Percentiles rank a stretch among this genome's conserved stretches.
Evolutionary conservation across 1,140 invertebrate genomes (phyloP).

Genomic region (Apis florea): DNA sequence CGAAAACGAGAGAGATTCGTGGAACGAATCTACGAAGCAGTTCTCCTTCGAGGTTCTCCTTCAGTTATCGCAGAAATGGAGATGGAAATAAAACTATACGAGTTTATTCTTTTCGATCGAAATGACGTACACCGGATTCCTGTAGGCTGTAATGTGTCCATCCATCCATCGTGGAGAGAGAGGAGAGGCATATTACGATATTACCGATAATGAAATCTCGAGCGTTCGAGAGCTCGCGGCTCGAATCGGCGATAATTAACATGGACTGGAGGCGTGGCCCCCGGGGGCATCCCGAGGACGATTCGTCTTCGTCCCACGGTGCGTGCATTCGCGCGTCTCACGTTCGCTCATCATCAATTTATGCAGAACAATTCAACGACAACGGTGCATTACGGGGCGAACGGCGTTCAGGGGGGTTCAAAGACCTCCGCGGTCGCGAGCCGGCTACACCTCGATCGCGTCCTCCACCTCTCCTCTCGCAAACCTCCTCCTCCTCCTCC

Average conservation of each 20-base stretch:
- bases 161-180: too few relatives aligned
- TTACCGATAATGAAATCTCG: neutral
- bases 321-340: slow-evolving; percentile 66
- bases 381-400: slow-evolving; percentile 76
- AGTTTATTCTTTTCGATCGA: too few relatives aligned
- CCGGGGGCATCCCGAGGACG: slow-evolving; percentile 60
- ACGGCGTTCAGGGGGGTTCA: slow-evolving; percentile 72
- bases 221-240: slow-evolving; percentile 10
- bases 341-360: slow-evolving; percentile 79
- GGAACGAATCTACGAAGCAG: too few relatives aligned
- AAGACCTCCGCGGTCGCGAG: slow-evolving; percentile 68
- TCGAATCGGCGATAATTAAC: slow-evolving; percentile 66
- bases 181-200: too few relatives aligned
- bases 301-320: slow-evolving; percentile 76
- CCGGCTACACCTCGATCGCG: slow-evolving; percentile 65
- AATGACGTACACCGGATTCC: too few relatives aligned
- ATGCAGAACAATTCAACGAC: slow-evolving; percentile 80
- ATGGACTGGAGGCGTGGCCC: slow-evolving; percentile 62
- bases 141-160: too few relatives aligned
- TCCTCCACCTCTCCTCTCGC: slow-evolving; percentile 59
- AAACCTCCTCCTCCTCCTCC: slow-evolving; percentile 48
- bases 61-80: too few relatives aligned
- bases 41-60: too few relatives aligned
- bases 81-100: too few relatives aligned
- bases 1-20: too few relatives aligned